Evolutionary conservation across 2,113 vertebrate species (phyloP).

Genomic region (Pycnonotus jocosus): DNA sequence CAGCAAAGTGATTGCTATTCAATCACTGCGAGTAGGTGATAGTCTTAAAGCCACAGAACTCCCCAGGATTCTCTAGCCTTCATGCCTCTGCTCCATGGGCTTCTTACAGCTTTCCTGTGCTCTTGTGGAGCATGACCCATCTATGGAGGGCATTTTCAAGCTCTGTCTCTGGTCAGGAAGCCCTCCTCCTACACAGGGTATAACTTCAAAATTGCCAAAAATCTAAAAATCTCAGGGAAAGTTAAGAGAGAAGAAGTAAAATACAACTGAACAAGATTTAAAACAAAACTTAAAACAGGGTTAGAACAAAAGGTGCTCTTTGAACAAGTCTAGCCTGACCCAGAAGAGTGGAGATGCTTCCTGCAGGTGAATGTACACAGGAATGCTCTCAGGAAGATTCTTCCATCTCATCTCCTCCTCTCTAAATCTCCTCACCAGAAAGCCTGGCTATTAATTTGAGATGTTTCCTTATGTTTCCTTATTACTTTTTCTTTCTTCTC

Average conservation of each 20-base stretch:
- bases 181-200: neutral
- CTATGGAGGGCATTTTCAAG: neutral
- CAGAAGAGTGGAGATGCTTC: neutral
- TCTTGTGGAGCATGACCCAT: neutral
- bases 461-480: neutral
- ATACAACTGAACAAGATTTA: neutral
- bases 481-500: neutral
- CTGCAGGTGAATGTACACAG: neutral
- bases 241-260: neutral
- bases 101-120: neutral
- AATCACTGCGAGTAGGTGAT: neutral
- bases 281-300: constrained; percentile 14
- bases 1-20: constrained; percentile 22
- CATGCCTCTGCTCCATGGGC: neutral
- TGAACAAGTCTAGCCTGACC: constrained; percentile 16
- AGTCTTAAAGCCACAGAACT: constrained; percentile 27
- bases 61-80: neutral
- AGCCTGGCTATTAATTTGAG: neutral
- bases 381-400: neutral
- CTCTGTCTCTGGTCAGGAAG: neutral
- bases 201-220: neutral
- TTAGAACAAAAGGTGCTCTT: constrained; percentile 37
- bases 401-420: neutral
- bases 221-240: neutral
- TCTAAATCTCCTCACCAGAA: neutral